Conservation (phyloP, 2,797 vertebrate species). For the Calcarius lapponicus region DNA sequence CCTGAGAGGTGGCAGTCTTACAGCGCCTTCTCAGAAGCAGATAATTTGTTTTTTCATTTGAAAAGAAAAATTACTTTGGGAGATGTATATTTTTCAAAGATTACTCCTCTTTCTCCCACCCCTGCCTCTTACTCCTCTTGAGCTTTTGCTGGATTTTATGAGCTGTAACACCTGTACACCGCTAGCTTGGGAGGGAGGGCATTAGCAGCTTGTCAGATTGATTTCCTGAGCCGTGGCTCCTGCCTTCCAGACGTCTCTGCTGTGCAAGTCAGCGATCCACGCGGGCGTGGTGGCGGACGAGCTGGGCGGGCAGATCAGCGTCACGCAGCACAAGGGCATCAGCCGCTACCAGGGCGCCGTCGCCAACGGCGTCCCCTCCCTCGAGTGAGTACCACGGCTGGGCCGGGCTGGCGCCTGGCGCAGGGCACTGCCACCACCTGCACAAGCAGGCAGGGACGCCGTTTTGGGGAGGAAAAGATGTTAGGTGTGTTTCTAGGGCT, state of each 20-base stretch:
- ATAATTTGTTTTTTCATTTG: background rate
- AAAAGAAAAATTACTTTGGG: background rate
- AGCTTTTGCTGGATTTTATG: background rate
- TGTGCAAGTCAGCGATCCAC: slow-evolving; percentile 87
- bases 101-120: background rate
- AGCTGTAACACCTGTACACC: background rate
- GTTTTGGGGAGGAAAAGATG: background rate
- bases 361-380: slow-evolving; percentile 83
- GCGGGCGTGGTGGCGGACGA: slow-evolving; percentile 83
- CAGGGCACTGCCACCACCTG: background rate
- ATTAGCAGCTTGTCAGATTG: background rate
- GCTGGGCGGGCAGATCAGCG: slow-evolving; percentile 82
- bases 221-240: background rate
- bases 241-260: slow-evolving; percentile 82
- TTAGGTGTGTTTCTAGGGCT: background rate
- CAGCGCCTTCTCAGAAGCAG: background rate
- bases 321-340: slow-evolving; percentile 79
- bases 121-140: background rate
- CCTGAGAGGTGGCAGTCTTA: background rate
- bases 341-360: slow-evolving; percentile 78
- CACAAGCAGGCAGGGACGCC: background rate
- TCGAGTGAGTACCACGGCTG: slow-evolving; percentile 79
- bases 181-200: background rate
- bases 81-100: background rate
- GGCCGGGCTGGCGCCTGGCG: too few relatives aligned